Evolutionary conservation across 2,113 vertebrate genomes (phyloP).

Genomic region (Formicarius rufipectus): DNA sequence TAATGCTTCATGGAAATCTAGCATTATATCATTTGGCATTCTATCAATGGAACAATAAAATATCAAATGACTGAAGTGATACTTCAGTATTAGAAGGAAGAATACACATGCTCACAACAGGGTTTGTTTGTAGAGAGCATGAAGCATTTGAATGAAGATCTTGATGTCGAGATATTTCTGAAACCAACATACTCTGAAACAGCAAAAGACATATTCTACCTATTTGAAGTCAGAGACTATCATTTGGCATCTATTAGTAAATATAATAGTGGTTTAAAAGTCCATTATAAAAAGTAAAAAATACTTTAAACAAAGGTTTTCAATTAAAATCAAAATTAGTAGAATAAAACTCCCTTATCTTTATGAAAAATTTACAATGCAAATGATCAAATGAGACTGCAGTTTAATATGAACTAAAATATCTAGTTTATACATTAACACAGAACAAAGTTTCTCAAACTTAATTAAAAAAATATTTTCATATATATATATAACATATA

Average conservation of each 20-base stretch:
- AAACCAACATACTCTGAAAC: neutral
- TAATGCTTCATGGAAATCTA: neutral
- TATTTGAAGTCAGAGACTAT: neutral
- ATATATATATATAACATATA: neutral
- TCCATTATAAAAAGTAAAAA: neutral
- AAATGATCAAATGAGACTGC: neutral
- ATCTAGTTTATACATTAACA: neutral
- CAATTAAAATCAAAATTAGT: neutral
- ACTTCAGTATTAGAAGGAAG: neutral
- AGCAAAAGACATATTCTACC: neutral
- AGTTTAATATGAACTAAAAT: neutral
- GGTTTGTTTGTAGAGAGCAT: neutral
- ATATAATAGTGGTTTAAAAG: neutral
- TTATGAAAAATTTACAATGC: neutral
- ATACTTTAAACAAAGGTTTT: neutral
- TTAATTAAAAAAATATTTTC: neutral
- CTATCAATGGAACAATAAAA: conserved; percentile 19
- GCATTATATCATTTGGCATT: neutral
- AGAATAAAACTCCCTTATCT: neutral
- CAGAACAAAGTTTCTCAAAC: neutral
- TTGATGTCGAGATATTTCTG: neutral
- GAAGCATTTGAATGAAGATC: neutral
- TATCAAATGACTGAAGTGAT: neutral
- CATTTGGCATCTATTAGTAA: neutral
- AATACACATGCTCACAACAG: neutral